Percentiles rank a stretch among this genome's conserved stretches.
These are phyloP conservation scores for Phthorimaea operculella DNA, from an alignment of 1,140 invertebrate species.

Conservation along the genomic window DNA sequence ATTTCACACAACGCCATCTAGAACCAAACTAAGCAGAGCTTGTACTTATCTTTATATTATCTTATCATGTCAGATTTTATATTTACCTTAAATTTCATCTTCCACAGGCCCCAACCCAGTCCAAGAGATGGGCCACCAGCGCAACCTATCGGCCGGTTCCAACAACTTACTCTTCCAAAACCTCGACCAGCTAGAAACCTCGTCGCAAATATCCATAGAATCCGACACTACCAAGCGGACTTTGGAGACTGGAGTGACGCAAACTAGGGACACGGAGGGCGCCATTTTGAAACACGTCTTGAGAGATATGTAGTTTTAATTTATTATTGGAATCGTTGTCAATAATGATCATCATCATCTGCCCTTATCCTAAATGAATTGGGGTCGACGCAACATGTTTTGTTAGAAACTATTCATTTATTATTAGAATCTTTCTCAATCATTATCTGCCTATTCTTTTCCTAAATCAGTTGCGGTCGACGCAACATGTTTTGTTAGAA, in stretches of 20 bases:
- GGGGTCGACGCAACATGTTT: too few relatives aligned
- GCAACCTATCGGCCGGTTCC: constrained; percentile 48
- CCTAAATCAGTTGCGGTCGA: too few relatives aligned
- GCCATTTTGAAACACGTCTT: constrained; percentile 63
- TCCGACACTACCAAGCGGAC: constrained; percentile 32
- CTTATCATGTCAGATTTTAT: too few relatives aligned
- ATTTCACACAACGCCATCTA: too few relatives aligned
- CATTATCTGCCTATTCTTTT: too few relatives aligned
- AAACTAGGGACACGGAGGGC: constrained; percentile 58
- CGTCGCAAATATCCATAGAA: constrained; percentile 35
- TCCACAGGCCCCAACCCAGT: constrained; percentile 31
- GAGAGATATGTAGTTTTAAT: constrained; percentile 45
- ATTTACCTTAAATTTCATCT: background rate
- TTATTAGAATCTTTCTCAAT: too few relatives aligned
- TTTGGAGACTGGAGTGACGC: constrained; percentile 55
- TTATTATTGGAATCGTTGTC: too few relatives aligned
- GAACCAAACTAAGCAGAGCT: too few relatives aligned
- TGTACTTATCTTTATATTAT: too few relatives aligned
- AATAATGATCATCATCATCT: background rate
- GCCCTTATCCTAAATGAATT: background rate
- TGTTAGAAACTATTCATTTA: background rate
- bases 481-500: too few relatives aligned
- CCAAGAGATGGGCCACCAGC: constrained; percentile 33
- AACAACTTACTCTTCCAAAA: constrained; percentile 54
- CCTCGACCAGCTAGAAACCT: constrained; percentile 38